Base-by-base conservation (phyloP, 1,140 invertebrate species). In the Metopolophium dirhodum region DNA sequence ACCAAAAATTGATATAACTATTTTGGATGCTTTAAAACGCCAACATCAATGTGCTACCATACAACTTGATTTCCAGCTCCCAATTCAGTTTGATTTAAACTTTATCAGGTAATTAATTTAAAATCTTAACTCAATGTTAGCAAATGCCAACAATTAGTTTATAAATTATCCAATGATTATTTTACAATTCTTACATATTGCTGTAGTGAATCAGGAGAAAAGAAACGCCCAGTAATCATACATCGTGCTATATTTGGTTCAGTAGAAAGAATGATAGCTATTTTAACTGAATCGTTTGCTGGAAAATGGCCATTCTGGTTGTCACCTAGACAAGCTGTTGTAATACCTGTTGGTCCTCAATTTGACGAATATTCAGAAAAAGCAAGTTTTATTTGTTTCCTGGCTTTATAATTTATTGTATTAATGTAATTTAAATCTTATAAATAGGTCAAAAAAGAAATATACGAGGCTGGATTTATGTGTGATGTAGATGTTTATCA, bases 221-320 rank as follows among this genome's bases (percentile, higher is more conserved):
- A 98, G 95, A 97, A 97, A 94, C 96, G 97, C 77, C 99, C 99
- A 7, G 99, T 99, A 2, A 99, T 99, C 90, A 99, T 99, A 94
- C 99, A 99, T 96, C 96, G 99, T 94, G 99, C 99, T 30, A 97
- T 99, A 94, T 96, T 99, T 0, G 99, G 99, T 18, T 99, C 99
- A 1, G 97, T 99, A 7, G 99, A 99, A 96, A 96, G 99, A 88
- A 99, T 99, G 98, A 98, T 99, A 94, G 99, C 99, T 9, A 99
- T 99, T 95, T 96, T 99, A 1, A 98, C 98, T 47, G 99, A 99
- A 96, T 99, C 97, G 93, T 99, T 97, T 96, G 99, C 97, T 51
- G 99, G 99, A 93, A 99, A 99, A 96, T 99, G 99, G 99, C 99
- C 99, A 45, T 99, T 99, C 96, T 99, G 99, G 99, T 95, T 99